Base-by-base conservation (phyloP, 2,797 vertebrate species). In the Saxicola maurus region DNA sequence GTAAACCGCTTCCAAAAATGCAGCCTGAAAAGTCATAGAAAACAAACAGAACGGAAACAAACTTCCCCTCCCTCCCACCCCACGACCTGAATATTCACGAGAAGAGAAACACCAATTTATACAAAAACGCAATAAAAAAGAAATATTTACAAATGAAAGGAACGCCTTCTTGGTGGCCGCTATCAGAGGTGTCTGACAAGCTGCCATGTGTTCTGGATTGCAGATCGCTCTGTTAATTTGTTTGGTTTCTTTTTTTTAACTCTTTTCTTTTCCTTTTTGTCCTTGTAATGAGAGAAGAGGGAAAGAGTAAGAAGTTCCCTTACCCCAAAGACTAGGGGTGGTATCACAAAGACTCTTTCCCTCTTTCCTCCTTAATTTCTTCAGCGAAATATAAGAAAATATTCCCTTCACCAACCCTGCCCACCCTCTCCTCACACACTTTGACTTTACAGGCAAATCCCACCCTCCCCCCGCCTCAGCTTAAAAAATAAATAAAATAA, bases 141-240 rank as follows among this genome's bases (percentile, higher is more conserved):
- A 97, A 97, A 97, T 97, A 97, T 98, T 97, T 97, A 98, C 97
- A 98, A 96, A 97, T 95, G 82, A 97, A 97, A 97, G 97, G 96
- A 97, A 97, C 95, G 95, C 94, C 95, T 93, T 97, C 96, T 96
- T 27, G 43, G 91, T 95, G 96, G 94, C 96, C 0, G 43, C 96
- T 94, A 77, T 95, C 95, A 90, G 92, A 69, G 74, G 88, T 83
- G 37, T 95, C 95, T 61, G 88, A 92, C 95, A 92, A 93, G 90
- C 94, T 92, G 94, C 96, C 96, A 2, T 95, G 92, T 93, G 87
- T 97, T 96, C 96, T 96, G 94, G 96, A 97, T 97, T 97, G 97
- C 96, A 97, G 95, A 96, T 96, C 95, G 89, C 96, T 96, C 94
- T 92, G 91, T 92, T 96, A 95, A 93, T 96, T 93, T 93, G 95